Base-by-base conservation (phyloP, 2,113 vertebrate genomes). In the Tupaia chinensis region DNA sequence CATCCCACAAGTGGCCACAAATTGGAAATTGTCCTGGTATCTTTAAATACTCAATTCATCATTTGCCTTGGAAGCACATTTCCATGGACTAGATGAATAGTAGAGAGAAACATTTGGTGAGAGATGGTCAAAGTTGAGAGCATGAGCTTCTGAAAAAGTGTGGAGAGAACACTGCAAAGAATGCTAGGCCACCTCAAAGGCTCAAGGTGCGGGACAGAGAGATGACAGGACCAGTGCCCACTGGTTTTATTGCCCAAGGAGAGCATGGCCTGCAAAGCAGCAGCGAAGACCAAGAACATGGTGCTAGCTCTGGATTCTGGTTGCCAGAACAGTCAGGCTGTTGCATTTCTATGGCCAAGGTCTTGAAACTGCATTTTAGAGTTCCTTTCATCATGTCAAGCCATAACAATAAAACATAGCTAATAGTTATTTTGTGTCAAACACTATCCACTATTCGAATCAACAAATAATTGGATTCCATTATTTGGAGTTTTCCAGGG, bases 221-320 rank as follows among this genome's bases (percentile, higher is more conserved):
- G 34, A 27, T 44, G 25, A 63, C 3, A 14, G 11, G 16, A 54
- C 25, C 5, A 32, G 34, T 20, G 1, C 12, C 56, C 60, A 1
- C 1, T 72, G 23, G 29, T 12, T 17, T 2, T 1, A 19, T 4
- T 29, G 54, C 16, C 61, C 17, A 1, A 23, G 20, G 25, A 60
- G 5, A 58, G 17, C 3, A 0, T 7, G 11, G 16, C 6, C 7
- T 68, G 4, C 69, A 9, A 17, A 63, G n/a, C 17, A 0, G 1
- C 16, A 25, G 5, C 17, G 11, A 72, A 4, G 11, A 8, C 0
- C 1, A 5, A 68, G 29, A 32, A 63, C 56, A 34, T 0, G 3
- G 5, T 0, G 1, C 1, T 8, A 29, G 56, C 13, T 72, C 56
- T 16, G 15, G 1, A 5, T 16, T 25, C 44, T 2, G 6, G 2